Evolutionary conservation across 2,113 vertebrate genomes (phyloP).

Genomic region (Nothoprocta pentlandii): DNA sequence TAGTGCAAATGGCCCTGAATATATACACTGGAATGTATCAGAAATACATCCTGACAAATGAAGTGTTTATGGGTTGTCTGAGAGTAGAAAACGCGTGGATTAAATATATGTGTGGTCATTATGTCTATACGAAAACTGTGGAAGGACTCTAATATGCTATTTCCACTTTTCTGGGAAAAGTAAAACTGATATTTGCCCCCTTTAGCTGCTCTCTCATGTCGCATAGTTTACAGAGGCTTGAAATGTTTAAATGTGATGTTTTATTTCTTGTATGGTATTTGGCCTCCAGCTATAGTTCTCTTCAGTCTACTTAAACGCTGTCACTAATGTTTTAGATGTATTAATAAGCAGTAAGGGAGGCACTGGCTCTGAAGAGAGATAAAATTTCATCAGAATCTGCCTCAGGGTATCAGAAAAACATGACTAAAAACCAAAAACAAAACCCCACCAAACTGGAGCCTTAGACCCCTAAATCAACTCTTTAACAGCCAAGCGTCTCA

Average conservation of each 20-base stretch:
- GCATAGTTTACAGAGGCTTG: not conserved
- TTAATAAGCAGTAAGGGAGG: constrained; percentile 20
- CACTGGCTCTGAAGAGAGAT: not conserved
- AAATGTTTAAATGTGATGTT: not conserved
- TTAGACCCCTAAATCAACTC: not conserved
- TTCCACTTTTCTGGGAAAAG: not conserved
- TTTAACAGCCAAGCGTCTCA: not conserved
- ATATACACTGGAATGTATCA: not conserved
- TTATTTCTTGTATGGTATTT: constrained; percentile 9
- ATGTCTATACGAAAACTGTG: not conserved
- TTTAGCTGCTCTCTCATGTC: not conserved
- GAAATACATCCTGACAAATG: not conserved
- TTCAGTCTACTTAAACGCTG: not conserved
- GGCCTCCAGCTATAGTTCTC: constrained; percentile 17
- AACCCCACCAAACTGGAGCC: not conserved
- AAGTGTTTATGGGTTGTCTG: not conserved
- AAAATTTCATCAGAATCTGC: constrained; percentile 7
- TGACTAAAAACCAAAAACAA: not conserved
- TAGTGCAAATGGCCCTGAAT: not conserved
- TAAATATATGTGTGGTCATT: not conserved
- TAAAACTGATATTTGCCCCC: not conserved
- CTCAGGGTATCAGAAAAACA: not conserved
- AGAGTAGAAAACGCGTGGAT: not conserved
- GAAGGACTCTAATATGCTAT: not conserved
- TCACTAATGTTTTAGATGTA: not conserved